Evolutionary conservation across 2,113 vertebrate genomes (phyloP).

Genomic region (Oncorhynchus masou): DNA sequence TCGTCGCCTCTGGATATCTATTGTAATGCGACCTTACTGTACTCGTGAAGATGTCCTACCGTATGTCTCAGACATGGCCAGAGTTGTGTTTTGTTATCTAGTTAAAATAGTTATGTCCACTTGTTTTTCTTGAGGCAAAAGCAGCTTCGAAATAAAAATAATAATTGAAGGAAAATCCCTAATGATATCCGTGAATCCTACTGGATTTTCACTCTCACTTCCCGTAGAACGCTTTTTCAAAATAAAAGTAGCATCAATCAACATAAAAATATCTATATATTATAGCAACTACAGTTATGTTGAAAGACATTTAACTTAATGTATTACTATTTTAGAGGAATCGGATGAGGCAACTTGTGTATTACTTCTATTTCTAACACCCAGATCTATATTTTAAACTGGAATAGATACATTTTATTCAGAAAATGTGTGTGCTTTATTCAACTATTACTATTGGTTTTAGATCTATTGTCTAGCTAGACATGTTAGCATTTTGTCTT

Average conservation of each 20-base stretch:
- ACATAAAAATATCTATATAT: neutral
- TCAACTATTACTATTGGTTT: no score
- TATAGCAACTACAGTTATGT: no score
- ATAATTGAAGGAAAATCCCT: slow-evolving; percentile 58
- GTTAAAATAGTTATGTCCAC: neutral
- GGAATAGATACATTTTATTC: no score
- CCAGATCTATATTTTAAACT: no score
- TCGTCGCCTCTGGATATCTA: neutral
- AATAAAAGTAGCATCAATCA: slow-evolving; percentile 57
- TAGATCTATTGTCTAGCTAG: no score
- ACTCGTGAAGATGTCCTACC: slow-evolving; percentile 57
- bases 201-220: slow-evolving; percentile 61
- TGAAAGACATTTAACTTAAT: neutral
- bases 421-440: no score
- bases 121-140: slow-evolving; percentile 27
- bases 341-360: no score
- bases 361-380: no score
- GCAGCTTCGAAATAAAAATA: slow-evolving; percentile 37
- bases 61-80: slow-evolving; percentile 79
- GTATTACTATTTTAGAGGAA: no score
- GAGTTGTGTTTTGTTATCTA: slow-evolving; percentile 34
- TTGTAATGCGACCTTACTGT: neutral
- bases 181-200: slow-evolving; percentile 63
- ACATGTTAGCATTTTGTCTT: no score
- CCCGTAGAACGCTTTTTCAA: slow-evolving; percentile 65